Evolutionary conservation across 2,888 invertebrate genomes (phyloP).

Genomic region (Tetranychus truncatus): DNA sequence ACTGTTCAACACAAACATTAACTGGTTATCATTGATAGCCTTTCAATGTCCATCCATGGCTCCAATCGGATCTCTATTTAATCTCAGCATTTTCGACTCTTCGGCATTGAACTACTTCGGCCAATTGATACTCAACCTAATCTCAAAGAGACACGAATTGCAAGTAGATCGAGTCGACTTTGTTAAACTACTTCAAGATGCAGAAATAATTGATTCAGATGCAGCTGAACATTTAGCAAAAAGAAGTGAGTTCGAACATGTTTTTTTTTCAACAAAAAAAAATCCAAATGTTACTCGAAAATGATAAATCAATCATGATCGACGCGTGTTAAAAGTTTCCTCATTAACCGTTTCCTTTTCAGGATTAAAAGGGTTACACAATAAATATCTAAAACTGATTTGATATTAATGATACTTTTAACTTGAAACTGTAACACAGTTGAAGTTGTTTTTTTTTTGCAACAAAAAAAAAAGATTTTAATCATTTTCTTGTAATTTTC

Average conservation of each 20-base stretch:
- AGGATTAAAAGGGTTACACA: too few species aligned
- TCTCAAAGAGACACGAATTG: not conserved
- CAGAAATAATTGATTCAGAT: not conserved
- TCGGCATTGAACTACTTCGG: not conserved
- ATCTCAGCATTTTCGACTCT: conserved; percentile 3
- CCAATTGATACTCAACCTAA: not conserved
- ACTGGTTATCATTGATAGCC: conserved; percentile 13
- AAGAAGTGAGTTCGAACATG: not conserved
- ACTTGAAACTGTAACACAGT: too few species aligned
- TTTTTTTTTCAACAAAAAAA: too few species aligned
- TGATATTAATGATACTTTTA: too few species aligned
- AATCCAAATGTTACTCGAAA: too few species aligned
- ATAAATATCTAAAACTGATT: too few species aligned
- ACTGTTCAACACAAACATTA: conserved; percentile 14
- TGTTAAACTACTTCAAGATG: conserved; percentile 6
- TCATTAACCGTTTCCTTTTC: too few species aligned
- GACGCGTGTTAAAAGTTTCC: too few species aligned
- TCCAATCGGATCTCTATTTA: not conserved
- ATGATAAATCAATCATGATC: too few species aligned
- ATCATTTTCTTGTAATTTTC: not conserved
- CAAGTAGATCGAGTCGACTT: not conserved
- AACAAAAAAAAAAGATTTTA: not conserved
- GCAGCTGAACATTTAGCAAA: not conserved
- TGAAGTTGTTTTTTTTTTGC: too few species aligned
- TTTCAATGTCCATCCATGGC: conserved; percentile 8